Evolutionary conservation across 2,113 vertebrate species (phyloP).

Genomic region (Microtus richardsoni): DNA sequence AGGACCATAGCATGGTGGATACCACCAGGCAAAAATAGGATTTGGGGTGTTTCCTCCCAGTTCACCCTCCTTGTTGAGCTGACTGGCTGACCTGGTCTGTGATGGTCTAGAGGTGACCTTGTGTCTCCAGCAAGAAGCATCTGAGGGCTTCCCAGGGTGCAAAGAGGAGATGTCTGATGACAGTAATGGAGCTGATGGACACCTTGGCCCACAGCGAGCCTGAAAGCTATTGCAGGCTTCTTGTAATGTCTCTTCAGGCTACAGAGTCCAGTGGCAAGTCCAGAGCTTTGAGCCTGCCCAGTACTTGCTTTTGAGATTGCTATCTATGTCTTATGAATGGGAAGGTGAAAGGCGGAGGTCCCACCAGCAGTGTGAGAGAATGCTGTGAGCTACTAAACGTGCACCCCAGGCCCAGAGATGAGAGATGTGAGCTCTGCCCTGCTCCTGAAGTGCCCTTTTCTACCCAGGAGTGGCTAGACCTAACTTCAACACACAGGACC

Average conservation of each 20-base stretch:
- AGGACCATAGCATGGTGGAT: background rate
- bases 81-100: background rate
- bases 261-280: background rate
- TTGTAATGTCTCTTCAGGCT: background rate
- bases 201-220: background rate
- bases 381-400: no score
- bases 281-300: background rate
- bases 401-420: background rate
- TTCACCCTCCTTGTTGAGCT: background rate
- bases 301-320: background rate
- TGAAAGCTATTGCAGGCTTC: background rate
- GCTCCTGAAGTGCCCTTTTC: background rate
- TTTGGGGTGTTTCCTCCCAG: background rate
- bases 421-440: background rate
- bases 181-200: background rate
- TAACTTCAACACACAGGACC: background rate
- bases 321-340: background rate
- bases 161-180: background rate
- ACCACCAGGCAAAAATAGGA: background rate
- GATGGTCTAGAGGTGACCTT: background rate
- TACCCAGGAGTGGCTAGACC: rapidly evolving
- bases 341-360: background rate
- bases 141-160: background rate
- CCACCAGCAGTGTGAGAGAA: background rate
- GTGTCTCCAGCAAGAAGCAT: background rate